Evolutionary conservation across 2,797 vertebrate genomes (phyloP), one percentile per base, ranked within the genome.

Genomic region (Centropyge bicolor): DNA sequence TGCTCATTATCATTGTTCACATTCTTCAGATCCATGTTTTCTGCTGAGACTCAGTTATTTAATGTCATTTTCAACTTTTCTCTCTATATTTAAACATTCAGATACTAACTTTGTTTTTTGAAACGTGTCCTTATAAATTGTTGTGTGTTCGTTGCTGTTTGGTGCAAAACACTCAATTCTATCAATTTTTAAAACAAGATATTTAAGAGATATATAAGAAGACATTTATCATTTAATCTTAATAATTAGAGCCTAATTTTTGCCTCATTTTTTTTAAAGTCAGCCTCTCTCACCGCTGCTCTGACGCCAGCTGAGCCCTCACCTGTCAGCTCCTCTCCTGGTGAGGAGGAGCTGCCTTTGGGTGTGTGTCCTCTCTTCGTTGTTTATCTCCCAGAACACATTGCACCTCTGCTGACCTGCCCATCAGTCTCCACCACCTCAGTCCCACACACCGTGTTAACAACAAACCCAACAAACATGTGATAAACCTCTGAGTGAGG

Each of bases 271-370:
- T 43, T 65, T 68, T 57, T 31, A 8, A 55, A 54, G 48, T 31
- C 40, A 31, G 22, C 11, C 11, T 72, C 36, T 43, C 35, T 45
- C 24, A 55, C 43, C 27, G 16, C 27, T 17, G 1, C 8, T 14
- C 20, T 35, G 22, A 51, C 11, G 60, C 19, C 66, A 61, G 41
- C 76, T 56, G 55, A 61, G 45, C 11, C 60, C 57, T 73, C 69
- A 78, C 73, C 76, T 73, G 78, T 86, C 88, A 77, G 52, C 55
- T 83, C 70, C 52, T 49, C 31, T 83, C 49, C 57, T 40, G 59
- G 56, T 77, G 79, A 73, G 46, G 70, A 27, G 0, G 17, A 66
- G n/a, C 48, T 10, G 40, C 45, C 56, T 71, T 68, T 54, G 22
- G 56, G 51, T 54, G 56, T 40, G n/a, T 84, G 48, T 80, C 60